phyloP scores from a whole-genome alignment of 2,797 vertebrate genomes.

The Takifugu ocellatus region DNA sequence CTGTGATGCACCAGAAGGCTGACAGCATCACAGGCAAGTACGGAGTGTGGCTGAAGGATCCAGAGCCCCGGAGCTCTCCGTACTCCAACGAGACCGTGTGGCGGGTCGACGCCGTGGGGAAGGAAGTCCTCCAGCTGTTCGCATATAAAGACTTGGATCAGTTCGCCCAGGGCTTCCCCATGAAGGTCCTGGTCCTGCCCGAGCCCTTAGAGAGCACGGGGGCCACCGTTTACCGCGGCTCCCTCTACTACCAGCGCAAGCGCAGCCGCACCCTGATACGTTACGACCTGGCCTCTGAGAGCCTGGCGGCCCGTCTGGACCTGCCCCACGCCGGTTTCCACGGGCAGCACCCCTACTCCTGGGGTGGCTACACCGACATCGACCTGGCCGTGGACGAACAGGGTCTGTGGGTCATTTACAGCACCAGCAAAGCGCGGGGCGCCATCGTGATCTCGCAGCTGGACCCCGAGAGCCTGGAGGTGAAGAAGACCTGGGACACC shows the following conservation, averaged over 20 bases:
- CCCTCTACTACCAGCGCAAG: constrained; percentile 86
- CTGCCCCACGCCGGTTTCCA: constrained; percentile 84
- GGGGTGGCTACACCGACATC: constrained; percentile 94
- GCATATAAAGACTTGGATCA: constrained; percentile 82
- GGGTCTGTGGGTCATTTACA: constrained; percentile 91
- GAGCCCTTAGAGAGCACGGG: constrained; percentile 87
- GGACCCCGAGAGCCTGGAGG: constrained; percentile 81
- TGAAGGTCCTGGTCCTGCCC: constrained; percentile 85
- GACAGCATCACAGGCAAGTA: constrained; percentile 90
- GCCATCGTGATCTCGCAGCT: constrained; percentile 86
- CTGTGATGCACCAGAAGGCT: constrained; percentile 81
- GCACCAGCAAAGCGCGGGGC: constrained; percentile 83
- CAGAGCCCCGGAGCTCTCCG: constrained; percentile 69
- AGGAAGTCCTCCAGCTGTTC: constrained; percentile 85
- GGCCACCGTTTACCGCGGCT: constrained; percentile 79
- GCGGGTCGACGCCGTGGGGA: constrained; percentile 85
- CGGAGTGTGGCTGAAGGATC: constrained; percentile 92
- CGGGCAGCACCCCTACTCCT: constrained; percentile 88
- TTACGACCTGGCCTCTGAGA: constrained; percentile 81
- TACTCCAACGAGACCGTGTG: constrained; percentile 83
- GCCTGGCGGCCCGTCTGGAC: constrained; percentile 73
- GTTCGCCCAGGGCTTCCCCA: constrained; percentile 82
- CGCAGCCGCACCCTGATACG: constrained; percentile 79
- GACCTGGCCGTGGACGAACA: constrained; percentile 86
- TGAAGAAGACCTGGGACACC: constrained; percentile 84